phyloP scores from a whole-genome alignment of 2,113 vertebrate species.

The Melanerpes formicivorus region DNA sequence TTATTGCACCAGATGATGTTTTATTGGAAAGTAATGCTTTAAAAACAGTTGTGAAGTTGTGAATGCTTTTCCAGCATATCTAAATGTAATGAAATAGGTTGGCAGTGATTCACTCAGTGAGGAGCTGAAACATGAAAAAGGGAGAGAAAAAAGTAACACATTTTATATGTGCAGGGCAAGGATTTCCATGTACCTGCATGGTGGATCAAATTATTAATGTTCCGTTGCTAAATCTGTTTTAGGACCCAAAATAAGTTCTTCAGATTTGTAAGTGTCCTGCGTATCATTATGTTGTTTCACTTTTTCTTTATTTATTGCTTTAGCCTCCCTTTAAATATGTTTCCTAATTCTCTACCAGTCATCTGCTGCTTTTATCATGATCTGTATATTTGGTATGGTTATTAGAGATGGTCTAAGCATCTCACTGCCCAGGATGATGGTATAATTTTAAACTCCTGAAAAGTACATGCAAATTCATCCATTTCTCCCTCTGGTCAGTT shows the following conservation, averaged over 20 bases:
- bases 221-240: background rate
- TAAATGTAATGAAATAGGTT: background rate
- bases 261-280: background rate
- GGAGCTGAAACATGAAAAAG: background rate
- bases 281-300: background rate
- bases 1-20: background rate
- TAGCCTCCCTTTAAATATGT: background rate
- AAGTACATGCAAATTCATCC: background rate
- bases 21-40: slow-evolving; percentile 41
- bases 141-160: background rate
- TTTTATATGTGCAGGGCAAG: background rate
- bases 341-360: background rate
- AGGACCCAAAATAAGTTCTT: background rate
- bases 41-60: slow-evolving; percentile 3
- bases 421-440: background rate
- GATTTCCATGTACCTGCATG: background rate
- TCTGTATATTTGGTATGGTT: background rate
- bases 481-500: background rate
- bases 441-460: background rate
- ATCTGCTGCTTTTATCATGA: background rate
- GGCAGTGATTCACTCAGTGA: background rate
- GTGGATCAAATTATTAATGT: background rate
- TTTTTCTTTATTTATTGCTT: background rate
- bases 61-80: background rate
- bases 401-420: background rate